Base-by-base conservation (phyloP, 2,888 invertebrate genomes). In the Slavum lentiscoides region DNA sequence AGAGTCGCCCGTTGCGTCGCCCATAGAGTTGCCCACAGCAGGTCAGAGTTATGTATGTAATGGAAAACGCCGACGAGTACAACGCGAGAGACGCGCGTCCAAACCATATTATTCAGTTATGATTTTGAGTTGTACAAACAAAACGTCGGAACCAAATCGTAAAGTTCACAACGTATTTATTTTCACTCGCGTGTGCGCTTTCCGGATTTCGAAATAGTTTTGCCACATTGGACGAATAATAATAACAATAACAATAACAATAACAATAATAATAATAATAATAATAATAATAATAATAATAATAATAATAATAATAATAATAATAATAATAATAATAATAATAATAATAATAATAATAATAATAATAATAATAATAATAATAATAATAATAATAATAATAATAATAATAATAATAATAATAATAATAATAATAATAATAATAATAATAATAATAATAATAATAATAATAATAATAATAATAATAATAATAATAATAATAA, bases 111-210 rank as follows among this genome's bases (percentile, higher is more conserved):
- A 64, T 55, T 53, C 64, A 55, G 37, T 64, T 66, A 64, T 30
- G 55, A 55, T 64, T 64, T 49, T 37, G n/a, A 74, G 17, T 37
- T 64, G 37, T 62, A 30, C 30, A 30, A 37, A 74, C 64, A 74
- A 53, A 66, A 74, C 74, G 55, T 66, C 37, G 37, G 64, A 21
- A 66, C 53, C 43, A 11, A n/a, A 64, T 49, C 64, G 53, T 37
- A n/a, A 74, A 64, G 53, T 74, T n/a, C 74, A 55, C 37, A 66
- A 53, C 64, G 53, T 55, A 64, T 74, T 74, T 55, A 55, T 64
- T 64, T 21, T 17, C 37, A 37, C 9, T 0, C 23, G 30, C 43
- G 9, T 15, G 37, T 37, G 53, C 55, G 37, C 17, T 43, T 49
- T 61, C 11, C 19, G 37, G 23, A 30, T 73, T 61, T 49, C 21